phyloP scores from a whole-genome alignment of 2,888 invertebrate species.

The Hypsopygia costalis region DNA sequence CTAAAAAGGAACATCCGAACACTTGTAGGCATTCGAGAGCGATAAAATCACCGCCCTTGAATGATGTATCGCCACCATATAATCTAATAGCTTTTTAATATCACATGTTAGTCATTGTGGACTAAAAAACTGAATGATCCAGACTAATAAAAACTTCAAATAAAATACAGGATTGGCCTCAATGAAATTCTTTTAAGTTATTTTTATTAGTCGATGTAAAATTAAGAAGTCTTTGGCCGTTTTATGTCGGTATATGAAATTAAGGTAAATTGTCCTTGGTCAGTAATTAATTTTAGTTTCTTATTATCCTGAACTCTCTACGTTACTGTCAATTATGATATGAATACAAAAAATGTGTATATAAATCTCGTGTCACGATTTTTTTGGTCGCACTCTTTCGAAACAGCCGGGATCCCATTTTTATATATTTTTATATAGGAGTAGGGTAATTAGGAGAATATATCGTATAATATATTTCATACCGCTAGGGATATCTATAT shows the following conservation, averaged over 20 bases:
- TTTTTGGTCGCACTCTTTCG: too few species aligned
- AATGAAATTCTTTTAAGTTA: conserved; percentile 1
- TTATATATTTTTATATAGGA: too few species aligned
- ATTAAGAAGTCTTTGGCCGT: neutral
- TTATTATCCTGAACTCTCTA: too few species aligned
- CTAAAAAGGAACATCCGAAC: conserved; percentile 64
- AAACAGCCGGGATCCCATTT: too few species aligned
- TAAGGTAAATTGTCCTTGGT: neutral
- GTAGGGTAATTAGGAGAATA: too few species aligned
- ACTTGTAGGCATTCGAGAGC: conserved; percentile 65
- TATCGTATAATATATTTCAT: too few species aligned
- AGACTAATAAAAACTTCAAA: conserved; percentile 12
- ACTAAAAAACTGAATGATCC: conserved; percentile 34
- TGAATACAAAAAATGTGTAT: too few species aligned
- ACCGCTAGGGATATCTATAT: too few species aligned
- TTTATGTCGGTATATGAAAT: neutral
- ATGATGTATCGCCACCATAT: conserved; percentile 70
- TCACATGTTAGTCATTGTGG: conserved; percentile 60
- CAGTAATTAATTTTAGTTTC: neutral
- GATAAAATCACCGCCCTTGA: conserved; percentile 66
- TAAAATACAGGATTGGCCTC: neutral
- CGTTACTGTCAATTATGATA: too few species aligned
- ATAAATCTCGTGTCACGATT: too few species aligned
- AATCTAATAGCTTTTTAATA: conserved; percentile 78
- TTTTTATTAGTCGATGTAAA: neutral